Base-by-base conservation (phyloP, 1,140 invertebrate species). In the Helicoverpa armigera region DNA sequence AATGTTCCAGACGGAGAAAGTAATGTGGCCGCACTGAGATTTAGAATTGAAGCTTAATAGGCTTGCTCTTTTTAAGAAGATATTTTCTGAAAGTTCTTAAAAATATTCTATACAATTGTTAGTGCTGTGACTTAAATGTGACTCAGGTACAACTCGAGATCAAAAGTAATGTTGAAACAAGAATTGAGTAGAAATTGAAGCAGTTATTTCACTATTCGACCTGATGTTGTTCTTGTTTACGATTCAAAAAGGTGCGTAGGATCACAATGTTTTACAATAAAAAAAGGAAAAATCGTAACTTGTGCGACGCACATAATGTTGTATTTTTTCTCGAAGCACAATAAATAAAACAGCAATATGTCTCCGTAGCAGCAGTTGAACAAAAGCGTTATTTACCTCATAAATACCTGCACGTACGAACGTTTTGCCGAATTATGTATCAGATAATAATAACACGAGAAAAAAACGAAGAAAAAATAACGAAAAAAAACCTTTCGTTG, bases 401-500 rank as follows among this genome's bases (percentile, higher is more conserved):
- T 76, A 76, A 77, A 67, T 67, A 79, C 65, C 76, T 70, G 54
- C 76, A 70, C 76, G 63, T 79, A 70, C 65, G 51, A 78, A 54
- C 65, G 65, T 69, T 79, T 70, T 58, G 63, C 51, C 76, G 76
- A 79, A 79, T 79, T 79, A 79, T 79, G 76, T 79, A 58, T 69
- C 76, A 79, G 50, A 70, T 79, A 79, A 79, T 79, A 79, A 69
- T 79, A 77, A 77, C 51, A 67, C 61, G 60, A 77, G 61, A 61
- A 76, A 69, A 76, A 76, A 77, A 60, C 35, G 48, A 77, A n/a
- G 65, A 69, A 78, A 79, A 82, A 31, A 31, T 60, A 31, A 48
- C 65, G 80, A 84, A 81, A 85, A 86, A 90, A 89, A 87, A 87
- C 70, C 84, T 85, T 48, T 61, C 82, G 50, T 72, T 80, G 53